Evolutionary conservation across 30 jellyfish, hydroid and myxozoan species (phyloP).

Genomic region (Aurelia sp.): DNA sequence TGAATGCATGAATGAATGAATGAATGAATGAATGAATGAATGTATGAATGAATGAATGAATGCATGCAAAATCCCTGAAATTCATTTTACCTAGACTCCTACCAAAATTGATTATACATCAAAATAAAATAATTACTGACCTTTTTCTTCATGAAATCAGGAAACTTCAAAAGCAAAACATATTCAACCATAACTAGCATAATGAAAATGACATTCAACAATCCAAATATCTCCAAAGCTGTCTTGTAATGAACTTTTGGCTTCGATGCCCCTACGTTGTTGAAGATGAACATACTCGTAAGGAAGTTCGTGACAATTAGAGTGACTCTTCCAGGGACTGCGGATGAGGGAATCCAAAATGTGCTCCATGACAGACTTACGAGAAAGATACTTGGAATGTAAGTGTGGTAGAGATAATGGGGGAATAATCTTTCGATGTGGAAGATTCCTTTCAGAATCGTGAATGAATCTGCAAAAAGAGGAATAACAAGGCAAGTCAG

Average conservation of each 20-base stretch:
- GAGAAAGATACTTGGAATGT: slow-evolving; percentile 46
- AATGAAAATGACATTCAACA: slow-evolving; percentile 39
- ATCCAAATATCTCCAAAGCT: slow-evolving; percentile 57
- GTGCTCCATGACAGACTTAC: slow-evolving; percentile 58
- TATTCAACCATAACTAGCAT: slow-evolving; percentile 63
- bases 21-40: too few relatives aligned
- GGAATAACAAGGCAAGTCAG: background rate
- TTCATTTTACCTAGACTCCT: too few relatives aligned
- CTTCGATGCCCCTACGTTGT: slow-evolving; percentile 38
- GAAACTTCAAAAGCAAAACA: slow-evolving; percentile 20
- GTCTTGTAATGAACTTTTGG: slow-evolving; percentile 64
- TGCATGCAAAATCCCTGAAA: too few relatives aligned
- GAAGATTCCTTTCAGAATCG: background rate
- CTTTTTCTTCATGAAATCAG: background rate
- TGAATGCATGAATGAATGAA: too few relatives aligned
- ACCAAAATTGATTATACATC: too few relatives aligned
- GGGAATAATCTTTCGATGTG: slow-evolving; percentile 29
- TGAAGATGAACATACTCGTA: slow-evolving; percentile 41
- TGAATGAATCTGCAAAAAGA: background rate
- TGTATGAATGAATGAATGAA: too few relatives aligned
- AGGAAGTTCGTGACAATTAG: slow-evolving; percentile 64
- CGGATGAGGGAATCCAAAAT: slow-evolving; percentile 61
- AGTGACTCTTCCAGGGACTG: slow-evolving; percentile 75
- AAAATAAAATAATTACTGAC: too few relatives aligned
- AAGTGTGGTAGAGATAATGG: slow-evolving; percentile 41